phyloP scores from a whole-genome alignment of 2,797 vertebrate genomes.

The Diplodus sargus region DNA sequence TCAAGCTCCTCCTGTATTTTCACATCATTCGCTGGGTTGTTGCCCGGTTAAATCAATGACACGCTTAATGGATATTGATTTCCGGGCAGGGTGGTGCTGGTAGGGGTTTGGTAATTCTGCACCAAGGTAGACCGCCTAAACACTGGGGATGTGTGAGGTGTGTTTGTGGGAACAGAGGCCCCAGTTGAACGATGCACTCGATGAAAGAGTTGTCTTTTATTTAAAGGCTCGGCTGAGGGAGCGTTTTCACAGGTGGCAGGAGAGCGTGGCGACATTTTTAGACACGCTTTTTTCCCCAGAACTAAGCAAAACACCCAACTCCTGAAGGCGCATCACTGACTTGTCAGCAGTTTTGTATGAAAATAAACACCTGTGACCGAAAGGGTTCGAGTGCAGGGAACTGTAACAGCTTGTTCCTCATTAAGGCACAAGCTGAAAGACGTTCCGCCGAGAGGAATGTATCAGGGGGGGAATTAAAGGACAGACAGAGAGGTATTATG shows the following conservation, averaged over 20 bases:
- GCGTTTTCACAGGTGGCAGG: slow-evolving; percentile 28
- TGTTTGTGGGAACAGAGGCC: not conserved
- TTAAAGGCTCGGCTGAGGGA: slow-evolving; percentile 15
- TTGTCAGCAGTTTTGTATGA: slow-evolving; percentile 18
- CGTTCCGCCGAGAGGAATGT: slow-evolving; percentile 9
- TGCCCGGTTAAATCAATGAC: slow-evolving; percentile 47
- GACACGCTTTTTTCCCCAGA: slow-evolving; percentile 21
- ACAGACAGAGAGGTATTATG: slow-evolving; percentile 37
- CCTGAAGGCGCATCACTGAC: slow-evolving; percentile 23
- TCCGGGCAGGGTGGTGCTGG: not conserved
- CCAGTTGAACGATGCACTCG: no score
- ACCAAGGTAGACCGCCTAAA: slow-evolving; percentile 21
- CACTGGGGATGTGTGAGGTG: not conserved
- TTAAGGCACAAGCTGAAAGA: slow-evolving; percentile 21
- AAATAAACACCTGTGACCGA: not conserved
- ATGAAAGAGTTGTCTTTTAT: not conserved
- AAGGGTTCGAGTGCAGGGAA: slow-evolving; percentile 2
- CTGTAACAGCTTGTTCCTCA: slow-evolving; percentile 24
- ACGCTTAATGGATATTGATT: slow-evolving; percentile 70
- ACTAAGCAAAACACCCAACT: slow-evolving; percentile 1
- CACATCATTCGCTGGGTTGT: slow-evolving; percentile 38
- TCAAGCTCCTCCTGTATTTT: slow-evolving; percentile 52
- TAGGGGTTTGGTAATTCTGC: slow-evolving; percentile 40
- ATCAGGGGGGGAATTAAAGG: slow-evolving; percentile 7
- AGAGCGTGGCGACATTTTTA: slow-evolving; percentile 28